Base-by-base conservation (phyloP, 2,113 vertebrate species). In the Rhombomys opimus region DNA sequence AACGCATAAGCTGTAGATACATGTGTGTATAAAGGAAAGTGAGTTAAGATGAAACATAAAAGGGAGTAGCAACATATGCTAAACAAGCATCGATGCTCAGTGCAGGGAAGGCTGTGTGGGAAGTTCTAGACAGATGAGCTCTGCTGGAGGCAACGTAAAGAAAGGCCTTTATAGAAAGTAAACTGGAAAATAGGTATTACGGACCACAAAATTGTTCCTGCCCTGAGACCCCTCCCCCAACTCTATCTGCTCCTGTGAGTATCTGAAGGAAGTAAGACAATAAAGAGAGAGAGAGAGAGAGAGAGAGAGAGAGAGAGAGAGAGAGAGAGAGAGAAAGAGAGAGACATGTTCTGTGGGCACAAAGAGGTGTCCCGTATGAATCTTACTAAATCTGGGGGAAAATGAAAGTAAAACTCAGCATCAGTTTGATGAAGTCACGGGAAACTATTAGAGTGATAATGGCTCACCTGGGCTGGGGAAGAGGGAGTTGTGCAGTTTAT, bases 141-240 rank as follows among this genome's bases (percentile, higher is more conserved):
- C 86, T 30, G 91, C 94, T 97, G 89, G 94, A 97, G 94, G 97
- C 96, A 92, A 97, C 93, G 86, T 73, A 97, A 96, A 96, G 88
- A 82, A 95, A 81, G 35, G 87, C 61, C 75, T 93, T 95, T 92
- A 89, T 80, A 91, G 94, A 94, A 97, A 87, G 65, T 92, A 96
- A 95, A 97, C 95, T 97, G 91, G 96, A 97, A 98, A 97, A 95
- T 93, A 94, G 89, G 94, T 96, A 95, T 96, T 95, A 97, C 89
- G 82, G 81, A 87, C 96, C 95, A 96, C 97, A 98, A 95, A 97
- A 96, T 95, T 87, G 96, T 96, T 91, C 73, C 95, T 96, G 50
- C 68, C 94, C 97, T 80, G 81, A 97, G 93, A 95, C 95, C 46
- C 46, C 46, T 46, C 46, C 46, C 46, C 46, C 91, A 68, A 93